A percentile compares a stretch with the other conserved stretches of the same genome.
phyloP scores from a whole-genome alignment of 2,113 vertebrate species.

The Mormyrus lacerda region DNA sequence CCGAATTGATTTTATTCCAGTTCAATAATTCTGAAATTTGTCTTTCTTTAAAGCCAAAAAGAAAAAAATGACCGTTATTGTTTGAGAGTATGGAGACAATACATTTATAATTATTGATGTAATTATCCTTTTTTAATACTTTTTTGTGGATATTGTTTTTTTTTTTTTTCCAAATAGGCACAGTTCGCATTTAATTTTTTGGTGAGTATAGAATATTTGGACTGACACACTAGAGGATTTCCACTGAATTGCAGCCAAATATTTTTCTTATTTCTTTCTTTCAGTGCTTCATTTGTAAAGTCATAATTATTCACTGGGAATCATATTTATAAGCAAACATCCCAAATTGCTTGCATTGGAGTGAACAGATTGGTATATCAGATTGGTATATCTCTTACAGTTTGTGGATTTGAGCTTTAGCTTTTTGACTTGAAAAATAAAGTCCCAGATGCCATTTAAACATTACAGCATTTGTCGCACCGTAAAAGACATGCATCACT shows the following conservation, averaged over 20 bases:
- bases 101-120: background rate
- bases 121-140: background rate
- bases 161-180: background rate
- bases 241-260: background rate
- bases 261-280: background rate
- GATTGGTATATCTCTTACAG: background rate
- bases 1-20: background rate
- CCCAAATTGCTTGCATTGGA: background rate
- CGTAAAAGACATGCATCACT: constrained; percentile 33
- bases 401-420: background rate
- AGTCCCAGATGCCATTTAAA: constrained; percentile 8
- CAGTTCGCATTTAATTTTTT: background rate
- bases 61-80: background rate
- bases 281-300: background rate
- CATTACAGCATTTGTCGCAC: constrained; percentile 42
- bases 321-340: background rate
- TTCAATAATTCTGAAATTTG: background rate
- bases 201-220: background rate
- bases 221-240: background rate
- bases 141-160: background rate
- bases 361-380: background rate
- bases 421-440: background rate
- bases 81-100: background rate
- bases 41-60: background rate
- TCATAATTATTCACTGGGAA: background rate